Conservation (phyloP, 92 coral and sea anemone species). For the Epizoanthus illoricatus region DNA sequence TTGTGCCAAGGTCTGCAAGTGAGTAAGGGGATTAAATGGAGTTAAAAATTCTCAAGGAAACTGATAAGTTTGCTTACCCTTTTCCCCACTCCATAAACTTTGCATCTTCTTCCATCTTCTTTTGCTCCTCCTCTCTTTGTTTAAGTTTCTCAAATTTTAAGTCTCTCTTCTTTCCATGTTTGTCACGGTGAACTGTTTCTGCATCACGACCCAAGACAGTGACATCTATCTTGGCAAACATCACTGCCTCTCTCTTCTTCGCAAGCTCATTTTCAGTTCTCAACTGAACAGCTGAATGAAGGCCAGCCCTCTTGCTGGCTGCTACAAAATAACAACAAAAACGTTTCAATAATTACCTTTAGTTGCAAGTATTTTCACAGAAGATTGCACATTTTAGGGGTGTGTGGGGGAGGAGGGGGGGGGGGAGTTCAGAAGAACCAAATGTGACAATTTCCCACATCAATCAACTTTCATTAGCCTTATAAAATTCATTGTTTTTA, state of each 20-base stretch:
- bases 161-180: constrained; percentile 76
- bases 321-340: neutral
- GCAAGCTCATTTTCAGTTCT: constrained; percentile 65
- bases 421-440: no score
- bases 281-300: constrained; percentile 78
- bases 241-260: constrained; percentile 65
- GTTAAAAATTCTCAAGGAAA: no score
- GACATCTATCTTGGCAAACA: constrained; percentile 79
- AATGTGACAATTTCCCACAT: no score
- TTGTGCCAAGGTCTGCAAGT: no score
- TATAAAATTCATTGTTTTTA: no score
- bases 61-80: constrained; percentile 86
- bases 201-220: constrained; percentile 71
- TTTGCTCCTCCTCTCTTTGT: constrained; percentile 78
- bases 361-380: no score
- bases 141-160: constrained; percentile 69
- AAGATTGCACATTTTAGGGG: no score
- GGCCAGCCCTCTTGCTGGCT: constrained; percentile 77
- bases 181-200: constrained; percentile 92
- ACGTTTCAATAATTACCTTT: neutral
- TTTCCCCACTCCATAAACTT: constrained; percentile 92
- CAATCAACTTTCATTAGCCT: no score
- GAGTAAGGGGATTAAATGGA: no score
- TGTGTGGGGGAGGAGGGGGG: no score
- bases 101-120: constrained; percentile 82